Evolutionary conservation across 2,797 vertebrate genomes (phyloP).

Genomic region (Sciaenops ocellatus): DNA sequence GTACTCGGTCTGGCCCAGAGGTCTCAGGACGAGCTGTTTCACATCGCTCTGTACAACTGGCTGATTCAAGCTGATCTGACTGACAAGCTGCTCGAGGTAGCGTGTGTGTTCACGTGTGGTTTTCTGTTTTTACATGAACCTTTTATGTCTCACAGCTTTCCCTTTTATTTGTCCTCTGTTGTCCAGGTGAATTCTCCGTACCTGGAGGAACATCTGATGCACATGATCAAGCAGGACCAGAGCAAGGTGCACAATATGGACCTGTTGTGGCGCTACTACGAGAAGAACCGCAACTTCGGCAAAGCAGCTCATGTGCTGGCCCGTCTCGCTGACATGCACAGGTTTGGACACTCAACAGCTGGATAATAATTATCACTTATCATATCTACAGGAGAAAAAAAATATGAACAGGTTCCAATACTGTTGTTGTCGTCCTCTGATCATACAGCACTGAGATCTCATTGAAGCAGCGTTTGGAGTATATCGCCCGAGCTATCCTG

Average conservation of each 20-base stretch:
- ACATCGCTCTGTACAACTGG: constrained; percentile 98
- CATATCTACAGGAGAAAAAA: background rate
- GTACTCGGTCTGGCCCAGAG: constrained; percentile 94
- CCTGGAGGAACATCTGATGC: constrained; percentile 95
- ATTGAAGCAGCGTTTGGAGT: constrained; percentile 95
- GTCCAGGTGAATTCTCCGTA: constrained; percentile 93
- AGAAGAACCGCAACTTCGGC: constrained; percentile 96
- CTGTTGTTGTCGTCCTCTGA: constrained; percentile 14
- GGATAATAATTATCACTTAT: background rate
- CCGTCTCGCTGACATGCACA: constrained; percentile 94
- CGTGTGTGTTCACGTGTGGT: background rate
- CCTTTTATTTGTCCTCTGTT: background rate
- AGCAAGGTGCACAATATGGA: constrained; percentile 98
- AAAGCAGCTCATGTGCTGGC: constrained; percentile 95
- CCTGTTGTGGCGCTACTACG: constrained; percentile 96
- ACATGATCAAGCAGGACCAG: constrained; percentile 97
- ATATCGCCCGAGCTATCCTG: constrained; percentile 96
- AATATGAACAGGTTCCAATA: too few relatives aligned
- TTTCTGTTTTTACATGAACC: background rate
- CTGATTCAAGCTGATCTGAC: constrained; percentile 95
- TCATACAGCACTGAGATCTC: constrained; percentile 93
- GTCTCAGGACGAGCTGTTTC: constrained; percentile 97
- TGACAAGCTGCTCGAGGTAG: constrained; percentile 96
- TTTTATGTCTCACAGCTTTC: background rate
- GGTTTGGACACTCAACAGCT: constrained; percentile 77